These are phyloP conservation scores for Hipposideros armiger DNA, from an alignment of 2,113 vertebrate genomes.

Conservation along the genomic window DNA sequence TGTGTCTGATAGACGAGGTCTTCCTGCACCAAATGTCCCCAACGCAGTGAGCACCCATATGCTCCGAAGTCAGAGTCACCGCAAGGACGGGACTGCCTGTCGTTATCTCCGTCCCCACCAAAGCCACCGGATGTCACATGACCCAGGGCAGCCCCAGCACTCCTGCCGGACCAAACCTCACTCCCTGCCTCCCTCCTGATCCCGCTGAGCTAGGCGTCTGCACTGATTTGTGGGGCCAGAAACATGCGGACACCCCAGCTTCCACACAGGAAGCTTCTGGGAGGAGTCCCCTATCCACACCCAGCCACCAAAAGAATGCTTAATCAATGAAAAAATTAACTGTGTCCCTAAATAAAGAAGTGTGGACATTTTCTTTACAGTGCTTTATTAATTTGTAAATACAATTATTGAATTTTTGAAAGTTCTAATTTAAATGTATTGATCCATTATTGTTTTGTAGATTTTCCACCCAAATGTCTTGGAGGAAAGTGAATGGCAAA, in stretches of 20 bases:
- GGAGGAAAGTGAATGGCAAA: constrained; percentile 45
- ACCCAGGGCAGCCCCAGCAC: too few species aligned
- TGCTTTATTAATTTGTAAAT: constrained; percentile 84
- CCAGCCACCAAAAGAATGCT: constrained; percentile 73
- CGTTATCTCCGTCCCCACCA: background rate
- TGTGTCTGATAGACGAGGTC: background rate
- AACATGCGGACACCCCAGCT: accelerated
- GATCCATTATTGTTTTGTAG: constrained; percentile 83
- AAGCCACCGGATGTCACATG: too few species aligned
- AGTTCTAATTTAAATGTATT: constrained; percentile 85
- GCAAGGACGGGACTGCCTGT: accelerated
- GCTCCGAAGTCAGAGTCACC: background rate
- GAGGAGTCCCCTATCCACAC: constrained; percentile 49
- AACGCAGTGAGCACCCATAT: background rate
- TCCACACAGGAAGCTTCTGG: background rate
- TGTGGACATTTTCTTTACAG: constrained; percentile 78
- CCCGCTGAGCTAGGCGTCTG: background rate
- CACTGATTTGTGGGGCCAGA: background rate
- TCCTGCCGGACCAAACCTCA: accelerated
- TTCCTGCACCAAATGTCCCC: background rate
- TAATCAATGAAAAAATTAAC: constrained; percentile 82
- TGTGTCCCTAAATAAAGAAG: constrained; percentile 80
- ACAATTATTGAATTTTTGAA: constrained; percentile 83
- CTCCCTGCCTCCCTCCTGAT: background rate
- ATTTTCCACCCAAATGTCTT: constrained; percentile 70